These are phyloP conservation scores for Corticium candelabrum DNA, from an alignment of 37 sponge, comb jelly and placozoan species.

Conservation along the genomic window DNA sequence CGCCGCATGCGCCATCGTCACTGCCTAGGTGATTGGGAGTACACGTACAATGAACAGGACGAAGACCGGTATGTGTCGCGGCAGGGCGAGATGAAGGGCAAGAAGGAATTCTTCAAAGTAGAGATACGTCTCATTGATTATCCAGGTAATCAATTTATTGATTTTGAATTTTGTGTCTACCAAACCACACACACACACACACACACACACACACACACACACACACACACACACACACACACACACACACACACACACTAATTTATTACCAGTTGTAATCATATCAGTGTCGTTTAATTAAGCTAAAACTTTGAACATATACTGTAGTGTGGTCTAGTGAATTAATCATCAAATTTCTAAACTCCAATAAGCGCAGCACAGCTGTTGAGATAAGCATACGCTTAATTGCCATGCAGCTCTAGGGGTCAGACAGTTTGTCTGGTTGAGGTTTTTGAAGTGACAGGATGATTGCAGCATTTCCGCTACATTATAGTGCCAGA, in stretches of 20 bases:
- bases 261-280: not conserved
- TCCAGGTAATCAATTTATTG: constrained; percentile 18
- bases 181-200: constrained; percentile 3
- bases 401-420: too few species aligned
- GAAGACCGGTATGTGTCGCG: not conserved
- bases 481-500: too few species aligned
- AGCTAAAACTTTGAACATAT: too few species aligned
- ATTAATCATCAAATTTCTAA: too few species aligned
- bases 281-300: too few species aligned
- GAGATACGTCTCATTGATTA: constrained; percentile 21
- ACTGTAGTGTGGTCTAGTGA: too few species aligned
- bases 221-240: constrained; percentile 5
- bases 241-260: not conserved
- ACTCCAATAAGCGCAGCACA: too few species aligned
- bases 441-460: too few species aligned
- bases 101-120: constrained; percentile 5
- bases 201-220: constrained; percentile 5
- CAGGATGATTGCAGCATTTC: too few species aligned
- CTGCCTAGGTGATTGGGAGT: constrained; percentile 47
- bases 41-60: constrained; percentile 22
- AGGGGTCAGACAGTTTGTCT: too few species aligned
- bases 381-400: too few species aligned
- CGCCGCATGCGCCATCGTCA: too few species aligned
- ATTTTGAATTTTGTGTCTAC: not conserved
- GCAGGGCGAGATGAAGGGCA: not conserved